phyloP scores from a whole-genome alignment of 2,797 vertebrate species.

The Eremophila alpestris region DNA sequence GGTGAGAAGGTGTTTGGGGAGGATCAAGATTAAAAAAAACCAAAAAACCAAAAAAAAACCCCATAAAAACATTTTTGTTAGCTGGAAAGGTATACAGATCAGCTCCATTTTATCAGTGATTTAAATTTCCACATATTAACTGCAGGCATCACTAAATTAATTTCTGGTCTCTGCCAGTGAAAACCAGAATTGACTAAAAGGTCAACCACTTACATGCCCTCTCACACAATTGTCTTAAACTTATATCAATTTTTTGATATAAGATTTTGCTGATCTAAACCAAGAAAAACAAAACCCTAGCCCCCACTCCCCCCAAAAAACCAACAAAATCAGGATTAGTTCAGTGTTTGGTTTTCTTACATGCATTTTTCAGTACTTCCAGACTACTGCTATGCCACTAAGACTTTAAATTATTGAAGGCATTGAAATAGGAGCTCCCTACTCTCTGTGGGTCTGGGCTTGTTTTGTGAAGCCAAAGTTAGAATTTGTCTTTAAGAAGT shows the following conservation, averaged over 20 bases:
- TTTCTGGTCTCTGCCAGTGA: not conserved
- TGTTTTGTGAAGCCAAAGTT: not conserved
- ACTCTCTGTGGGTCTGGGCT: not conserved
- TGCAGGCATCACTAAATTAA: not conserved
- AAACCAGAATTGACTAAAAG: not conserved
- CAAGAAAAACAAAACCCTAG: not conserved
- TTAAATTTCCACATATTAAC: not conserved
- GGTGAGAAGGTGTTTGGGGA: not conserved
- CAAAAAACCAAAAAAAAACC: too few species aligned
- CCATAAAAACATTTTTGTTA: not conserved
- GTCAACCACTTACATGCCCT: rapidly evolving
- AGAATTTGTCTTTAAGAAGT: not conserved
- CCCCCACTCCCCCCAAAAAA: not conserved
- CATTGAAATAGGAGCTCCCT: not conserved
- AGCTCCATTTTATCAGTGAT: not conserved
- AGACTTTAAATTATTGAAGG: not conserved
- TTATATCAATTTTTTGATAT: not conserved
- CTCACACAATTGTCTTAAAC: not conserved
- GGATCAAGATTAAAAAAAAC: not conserved
- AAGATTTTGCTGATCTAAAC: not conserved
- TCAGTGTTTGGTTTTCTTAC: not conserved
- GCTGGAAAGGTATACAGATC: not conserved
- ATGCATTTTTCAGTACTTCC: not conserved
- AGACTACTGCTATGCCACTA: not conserved
- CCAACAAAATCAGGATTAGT: not conserved